Evolutionary conservation across 2,888 invertebrate species (phyloP), one percentile per base, ranked within the genome.

Genomic region (Shargacucullia verbasci): DNA sequence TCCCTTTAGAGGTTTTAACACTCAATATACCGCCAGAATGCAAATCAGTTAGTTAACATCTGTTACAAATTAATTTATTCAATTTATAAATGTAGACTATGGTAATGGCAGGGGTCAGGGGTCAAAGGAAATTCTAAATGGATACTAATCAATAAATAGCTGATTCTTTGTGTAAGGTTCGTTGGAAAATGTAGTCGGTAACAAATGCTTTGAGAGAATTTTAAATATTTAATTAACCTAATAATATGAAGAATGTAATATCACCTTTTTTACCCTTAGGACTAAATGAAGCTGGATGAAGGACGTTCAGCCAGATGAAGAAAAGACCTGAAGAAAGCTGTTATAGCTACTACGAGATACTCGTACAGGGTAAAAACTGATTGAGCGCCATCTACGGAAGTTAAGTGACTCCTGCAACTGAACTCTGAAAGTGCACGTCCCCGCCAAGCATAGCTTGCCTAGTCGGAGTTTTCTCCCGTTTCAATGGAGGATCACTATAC

Each of bases 1-100:
- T 67, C 71, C 77, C 64, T 73, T 69, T 67, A 76, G 63, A 77
- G 73, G 72, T 79, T 77, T 78, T 73, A 74, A 79, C 78, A 73
- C 76, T 77, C 70, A 68, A 72, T 73, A 56, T 59, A 67, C 49
- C 66, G 55, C 66, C 65, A 62, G 68, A 67, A 66, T 67, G 70
- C 70, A 67, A 67, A 67, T 64, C 66, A 67, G 70, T 70, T 70
- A 76, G 65, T 68, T 67, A 60, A 57, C 63, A 64, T 67, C 64
- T 70, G 67, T 69, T 66, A 52, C 60, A 55, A 70, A 69, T 73
- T 67, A 63, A 77, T 72, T 75, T 67, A 64, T 70, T 69, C 71
- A 66, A 69, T 69, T 69, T 58, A 49, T 53, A 37, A 60, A 56
- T 46, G 35, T 64, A 55, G 37, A 33, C 34, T 40, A 39, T 14